Base-by-base conservation (phyloP, 2,888 invertebrate species). In the Meteorus cinctellus region DNA sequence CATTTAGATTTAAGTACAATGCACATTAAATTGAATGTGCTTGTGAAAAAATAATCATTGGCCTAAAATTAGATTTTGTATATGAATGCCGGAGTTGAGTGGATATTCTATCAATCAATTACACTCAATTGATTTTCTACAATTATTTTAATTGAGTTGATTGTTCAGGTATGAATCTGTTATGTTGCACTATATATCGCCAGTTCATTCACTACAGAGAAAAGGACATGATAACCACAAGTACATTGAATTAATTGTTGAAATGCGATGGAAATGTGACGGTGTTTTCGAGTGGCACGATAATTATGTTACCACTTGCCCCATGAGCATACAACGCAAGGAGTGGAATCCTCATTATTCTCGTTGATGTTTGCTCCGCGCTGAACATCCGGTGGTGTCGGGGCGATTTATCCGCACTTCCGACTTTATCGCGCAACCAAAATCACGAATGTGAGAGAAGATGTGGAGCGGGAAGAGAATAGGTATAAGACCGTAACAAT, bases 321-420 rank as follows among this genome's bases (percentile, higher is more conserved):
- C 63, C 51, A 67, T 62, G 68, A 80, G 78, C 79, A 77, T 79
- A 79, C 77, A 81, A 81, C 79, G 81, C 76, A 77, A 74, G 81
- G 80, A 84, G 83, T 81, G 82, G 83, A 84, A 85, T 85, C 76
- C 84, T 85, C 84, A 84, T 86, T 86, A 85, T 82, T 84, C 85
- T 81, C 79, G 77, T 77, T 75, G 74, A 79, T 81, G 82, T 83
- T 81, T 78, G 82, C 83, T 81, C 81, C 80, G 84, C 81, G 83
- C 80, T 81, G 82, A 81, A 82, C 85, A 85, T 86, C 86, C 86
- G 86, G 86, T 83, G 82, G 79, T 24, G 24, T 0, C 76, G 76
- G 81, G 79, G 82, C 85, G 84, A 85, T 85, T 86, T 85, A 86
- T 85, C 86, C 83, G 81, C 84, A 85, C 85, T 85, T 86, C 85